A percentile compares a stretch with the other conserved stretches of the same genome.
phyloP scores from a whole-genome alignment of 1,140 invertebrate genomes.

The Procambarus virginalis region DNA sequence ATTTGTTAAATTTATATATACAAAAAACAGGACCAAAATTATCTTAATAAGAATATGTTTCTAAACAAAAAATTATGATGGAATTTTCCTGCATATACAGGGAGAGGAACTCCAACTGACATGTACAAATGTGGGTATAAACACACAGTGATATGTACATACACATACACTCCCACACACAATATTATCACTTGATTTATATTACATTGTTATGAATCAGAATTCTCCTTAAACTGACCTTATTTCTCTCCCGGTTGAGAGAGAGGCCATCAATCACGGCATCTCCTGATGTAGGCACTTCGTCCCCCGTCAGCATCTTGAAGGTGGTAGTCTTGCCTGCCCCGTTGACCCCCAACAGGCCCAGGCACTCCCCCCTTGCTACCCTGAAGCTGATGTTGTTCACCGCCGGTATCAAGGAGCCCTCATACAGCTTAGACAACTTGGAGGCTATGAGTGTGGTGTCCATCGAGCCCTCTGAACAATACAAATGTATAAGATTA shows the following conservation, averaged over 20 bases:
- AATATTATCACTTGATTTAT: no score
- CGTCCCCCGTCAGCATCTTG: constrained; percentile 74
- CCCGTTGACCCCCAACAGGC: constrained; percentile 86
- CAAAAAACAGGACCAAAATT: no score
- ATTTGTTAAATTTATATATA: no score
- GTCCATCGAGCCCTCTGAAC: constrained; percentile 19
- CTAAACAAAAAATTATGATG: no score
- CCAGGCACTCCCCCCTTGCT: constrained; percentile 87
- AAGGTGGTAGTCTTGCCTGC: constrained; percentile 95
- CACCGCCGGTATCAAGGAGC: constrained; percentile 77
- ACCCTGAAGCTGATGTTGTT: constrained; percentile 83
- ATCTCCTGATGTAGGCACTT: constrained; percentile 58
- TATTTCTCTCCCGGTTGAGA: constrained; percentile 29
- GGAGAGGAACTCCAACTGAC: no score
- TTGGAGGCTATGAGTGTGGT: constrained; percentile 48
- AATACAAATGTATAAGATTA: no score
- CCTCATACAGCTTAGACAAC: constrained; percentile 70
- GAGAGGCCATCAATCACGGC: constrained; percentile 70
- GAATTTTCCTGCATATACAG: no score
- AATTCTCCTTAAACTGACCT: constrained; percentile 13
- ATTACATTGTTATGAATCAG: no score
- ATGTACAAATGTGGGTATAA: no score
- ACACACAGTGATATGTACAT: no score
- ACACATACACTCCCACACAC: no score
- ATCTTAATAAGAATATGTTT: no score